Evolutionary conservation across 2,113 vertebrate genomes (phyloP), one percentile per base, ranked within the genome.

Genomic region (Manacus vitellinus): DNA sequence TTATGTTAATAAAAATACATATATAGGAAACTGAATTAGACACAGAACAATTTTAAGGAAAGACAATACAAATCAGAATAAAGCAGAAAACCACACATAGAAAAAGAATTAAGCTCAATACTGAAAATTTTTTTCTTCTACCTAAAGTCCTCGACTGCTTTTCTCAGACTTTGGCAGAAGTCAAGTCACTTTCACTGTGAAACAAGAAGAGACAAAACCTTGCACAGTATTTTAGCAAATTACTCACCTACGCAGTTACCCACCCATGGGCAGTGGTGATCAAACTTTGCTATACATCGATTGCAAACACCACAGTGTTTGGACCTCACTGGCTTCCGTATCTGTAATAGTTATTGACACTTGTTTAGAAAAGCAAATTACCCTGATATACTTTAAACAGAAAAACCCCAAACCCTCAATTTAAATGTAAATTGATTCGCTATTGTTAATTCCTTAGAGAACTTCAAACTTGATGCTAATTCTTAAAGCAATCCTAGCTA

Each of bases 221-320:
- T 37, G 49, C 14, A 72, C 22, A 83, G 63, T 11, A 77, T 49
- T 94, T 89, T 27, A 73, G 52, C 47, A 70, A 41, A 21, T 28
- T 54, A 99, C 99, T 95, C 98, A 99, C 99, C 99, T 74, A 99
- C 99, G 90, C 99, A 99, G 98, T 99, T 99, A n/a, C 99, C 99
- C 96, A 99, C 99, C 99, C 99, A 99, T 0, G 99, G 99, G 87
- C 99, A 99, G 97, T 99, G 99, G 97, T 99, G 99, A 98, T 99
- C 99, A 63, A 99, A 99, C 97, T 99, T 99, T 0, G 99, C 99
- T 96, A 99, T 99, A 97, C 99, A 99, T 66, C 99, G 99, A 97
- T 99, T 99, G 92, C 99, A 99, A 65, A 99, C 99, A 30, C 99
- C 99, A 89, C 99, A 99, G 93, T 99, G 99, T 98, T 99, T 99